Base-by-base conservation (phyloP, 1,140 invertebrate genomes). In the Nautilus pompilius region DNA sequence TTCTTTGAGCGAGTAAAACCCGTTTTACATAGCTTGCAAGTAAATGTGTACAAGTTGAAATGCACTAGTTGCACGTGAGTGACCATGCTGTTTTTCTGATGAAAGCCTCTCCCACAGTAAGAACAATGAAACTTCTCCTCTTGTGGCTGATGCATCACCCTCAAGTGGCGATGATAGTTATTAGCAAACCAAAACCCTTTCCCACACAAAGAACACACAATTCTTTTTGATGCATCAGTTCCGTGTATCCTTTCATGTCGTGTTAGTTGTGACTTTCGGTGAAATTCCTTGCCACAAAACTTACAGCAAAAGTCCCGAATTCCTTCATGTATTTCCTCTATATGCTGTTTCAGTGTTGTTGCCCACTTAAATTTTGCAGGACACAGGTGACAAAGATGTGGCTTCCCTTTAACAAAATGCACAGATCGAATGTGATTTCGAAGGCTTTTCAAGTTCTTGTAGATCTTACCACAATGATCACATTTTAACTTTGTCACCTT, bases 81-180 rank as follows among this genome's bases (percentile, higher is more conserved):
- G 6, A 70, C 66, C 75, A 75, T 71, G 5, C 64, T 63, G 26
- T 48, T 54, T 24, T 75, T 75, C 15, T 69, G 63, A 22, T 36
- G 57, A 63, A 77, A 77, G 2, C 73, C 73, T 62, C 72, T 73
- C 15, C 73, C 75, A 62, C 75, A 77, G 54, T 77, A 77, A 4
- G 75, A 74, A 56, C 75, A 77, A 63, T 77, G 75, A 46, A 65
- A 75, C 3, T 57, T 62, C 58, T 75, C 73, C 13, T 45, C 45
- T 46, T 68, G 63, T 5, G 64, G 62, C 30, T 62, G 49, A 61
- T 77, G 74, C 6, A 77, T 56, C 13, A 65, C 30, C 26, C 51
- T 22, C 15, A 69, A 62, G 49, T 77, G 75, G 33, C 75, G 58
- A 29, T 71, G 62, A 15, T 72, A 62, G 58, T 77, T 77, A 45